Conservation (phyloP, 1,140 invertebrate species). For the Teleopsis dalmanni region DNA sequence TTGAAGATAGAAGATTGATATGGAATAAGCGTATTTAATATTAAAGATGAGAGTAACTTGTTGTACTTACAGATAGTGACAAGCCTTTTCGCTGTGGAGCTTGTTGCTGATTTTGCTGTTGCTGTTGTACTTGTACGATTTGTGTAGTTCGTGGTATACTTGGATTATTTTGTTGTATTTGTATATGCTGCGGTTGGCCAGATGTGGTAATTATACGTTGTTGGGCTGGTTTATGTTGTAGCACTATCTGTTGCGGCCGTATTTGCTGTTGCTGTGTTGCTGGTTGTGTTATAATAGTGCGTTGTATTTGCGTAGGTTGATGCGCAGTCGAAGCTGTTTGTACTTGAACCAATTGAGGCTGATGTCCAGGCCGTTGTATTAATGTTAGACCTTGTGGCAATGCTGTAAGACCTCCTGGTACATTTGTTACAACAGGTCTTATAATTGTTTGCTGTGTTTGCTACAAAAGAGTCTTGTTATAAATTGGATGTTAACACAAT, state of each 20-base stretch:
- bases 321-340: constrained; percentile 29
- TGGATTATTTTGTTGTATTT: constrained; percentile 21
- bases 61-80: constrained; percentile 63
- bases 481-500: not conserved
- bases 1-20: not conserved
- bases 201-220: constrained; percentile 40
- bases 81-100: constrained; percentile 59
- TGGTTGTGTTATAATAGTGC: constrained; percentile 24
- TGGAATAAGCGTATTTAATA: not conserved
- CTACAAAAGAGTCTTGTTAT: constrained; percentile 15
- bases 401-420: constrained; percentile 19
- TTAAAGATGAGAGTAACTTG: not conserved
- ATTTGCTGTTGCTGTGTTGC: constrained; percentile 29
- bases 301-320: constrained; percentile 27
- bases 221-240: constrained; percentile 41
- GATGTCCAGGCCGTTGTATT: constrained; percentile 40
- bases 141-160: constrained; percentile 17
- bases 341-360: constrained; percentile 41
- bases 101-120: constrained; percentile 29
- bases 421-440: constrained; percentile 32
- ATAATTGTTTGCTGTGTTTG: constrained; percentile 41
- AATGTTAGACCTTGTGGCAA: constrained; percentile 41
- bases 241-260: constrained; percentile 36
- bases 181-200: constrained; percentile 38
- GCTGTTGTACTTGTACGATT: constrained; percentile 14